Evolutionary conservation across 2,888 invertebrate genomes (phyloP).

Genomic region (Pecten maximus): DNA sequence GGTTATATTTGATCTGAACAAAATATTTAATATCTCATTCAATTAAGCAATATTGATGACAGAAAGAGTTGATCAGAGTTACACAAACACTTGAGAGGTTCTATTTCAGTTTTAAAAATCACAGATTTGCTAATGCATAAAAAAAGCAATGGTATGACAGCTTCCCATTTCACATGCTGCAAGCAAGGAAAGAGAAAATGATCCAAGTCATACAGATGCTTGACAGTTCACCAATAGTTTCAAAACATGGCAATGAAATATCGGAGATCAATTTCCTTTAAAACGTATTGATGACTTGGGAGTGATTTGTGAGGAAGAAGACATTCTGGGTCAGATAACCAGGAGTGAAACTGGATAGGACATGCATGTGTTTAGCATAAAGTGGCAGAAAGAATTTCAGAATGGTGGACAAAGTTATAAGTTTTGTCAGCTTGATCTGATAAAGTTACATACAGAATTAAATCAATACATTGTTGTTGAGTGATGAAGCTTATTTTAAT

Average conservation of each 20-base stretch:
- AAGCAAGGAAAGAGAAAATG: background rate
- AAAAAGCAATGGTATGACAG: background rate
- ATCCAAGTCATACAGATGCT: background rate
- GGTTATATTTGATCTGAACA: background rate
- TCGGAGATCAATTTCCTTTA: background rate
- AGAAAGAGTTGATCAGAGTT: background rate
- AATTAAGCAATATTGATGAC: background rate
- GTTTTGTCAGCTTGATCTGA: background rate
- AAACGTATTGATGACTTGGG: background rate
- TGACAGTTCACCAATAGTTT: background rate
- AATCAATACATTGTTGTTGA: background rate
- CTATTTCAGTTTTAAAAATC: background rate
- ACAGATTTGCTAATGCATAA: background rate
- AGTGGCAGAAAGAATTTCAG: background rate
- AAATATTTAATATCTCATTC: background rate
- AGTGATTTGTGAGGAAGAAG: slow-evolving; percentile 7
- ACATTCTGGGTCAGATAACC: slow-evolving; percentile 6
- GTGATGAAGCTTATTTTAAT: background rate
- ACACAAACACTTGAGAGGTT: background rate
- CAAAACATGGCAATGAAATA: slow-evolving; percentile 2
- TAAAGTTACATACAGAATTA: background rate
- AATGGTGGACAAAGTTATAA: background rate
- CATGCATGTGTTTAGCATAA: background rate
- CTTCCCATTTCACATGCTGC: background rate
- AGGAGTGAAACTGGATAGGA: background rate